Evolutionary conservation across 2,113 vertebrate genomes (phyloP).

Genomic region (Chaetodon trifascialis): DNA sequence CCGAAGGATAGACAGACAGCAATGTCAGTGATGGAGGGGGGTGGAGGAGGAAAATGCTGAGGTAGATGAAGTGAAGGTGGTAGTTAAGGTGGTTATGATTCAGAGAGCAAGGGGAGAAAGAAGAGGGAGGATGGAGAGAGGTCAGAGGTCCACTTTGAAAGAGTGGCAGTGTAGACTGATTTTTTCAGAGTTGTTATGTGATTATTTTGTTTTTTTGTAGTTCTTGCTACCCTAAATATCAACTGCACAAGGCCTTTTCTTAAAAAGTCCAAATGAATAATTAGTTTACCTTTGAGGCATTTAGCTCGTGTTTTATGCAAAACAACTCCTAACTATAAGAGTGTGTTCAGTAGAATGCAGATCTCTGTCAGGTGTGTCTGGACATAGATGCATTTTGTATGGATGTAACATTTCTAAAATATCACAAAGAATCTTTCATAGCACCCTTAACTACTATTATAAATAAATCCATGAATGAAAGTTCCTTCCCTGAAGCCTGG

Average conservation of each 20-base stretch:
- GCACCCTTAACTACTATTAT: no score
- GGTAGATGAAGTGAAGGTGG: not conserved
- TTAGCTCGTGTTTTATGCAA: not conserved
- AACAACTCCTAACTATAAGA: no score
- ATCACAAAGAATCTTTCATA: no score
- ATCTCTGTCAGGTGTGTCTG: no score
- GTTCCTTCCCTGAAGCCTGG: no score
- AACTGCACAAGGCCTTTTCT: not conserved
- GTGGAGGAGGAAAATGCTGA: not conserved
- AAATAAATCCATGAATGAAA: no score
- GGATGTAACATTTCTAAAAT: no score
- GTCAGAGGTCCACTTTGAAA: not conserved
- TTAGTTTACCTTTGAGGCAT: not conserved
- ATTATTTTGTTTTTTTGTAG: not conserved
- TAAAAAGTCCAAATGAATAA: not conserved
- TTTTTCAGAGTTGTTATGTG: not conserved
- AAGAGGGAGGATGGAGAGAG: not conserved
- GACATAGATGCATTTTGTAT: no score
- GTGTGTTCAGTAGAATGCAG: no score
- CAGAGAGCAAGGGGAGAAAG: not conserved
- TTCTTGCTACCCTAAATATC: not conserved
- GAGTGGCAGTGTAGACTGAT: not conserved
- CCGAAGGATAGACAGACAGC: slow-evolving; percentile 60
- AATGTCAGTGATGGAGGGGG: slow-evolving; percentile 22
- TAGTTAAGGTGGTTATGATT: slow-evolving; percentile 12